Percentiles rank a stretch among this genome's conserved stretches.
These are phyloP conservation scores for Xanthorhoe spadicearia DNA, from an alignment of 2,888 invertebrate species.

Conservation along the genomic window DNA sequence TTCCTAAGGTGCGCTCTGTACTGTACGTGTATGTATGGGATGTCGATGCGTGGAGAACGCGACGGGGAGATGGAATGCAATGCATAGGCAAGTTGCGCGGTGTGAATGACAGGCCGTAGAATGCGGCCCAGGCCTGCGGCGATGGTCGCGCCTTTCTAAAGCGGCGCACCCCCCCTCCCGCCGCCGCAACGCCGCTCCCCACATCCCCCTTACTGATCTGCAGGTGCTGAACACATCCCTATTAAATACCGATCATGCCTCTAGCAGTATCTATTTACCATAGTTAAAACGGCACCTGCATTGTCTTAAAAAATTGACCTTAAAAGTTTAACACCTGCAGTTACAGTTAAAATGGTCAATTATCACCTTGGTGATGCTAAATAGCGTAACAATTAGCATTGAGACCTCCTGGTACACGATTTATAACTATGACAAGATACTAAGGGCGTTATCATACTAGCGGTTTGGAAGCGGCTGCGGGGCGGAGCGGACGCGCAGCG, in stretches of 20 bases:
- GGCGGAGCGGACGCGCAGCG: too few species aligned
- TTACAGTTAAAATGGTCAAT: slow-evolving; percentile 65
- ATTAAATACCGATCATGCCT: slow-evolving; percentile 84
- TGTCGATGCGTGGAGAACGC: slow-evolving; percentile 70
- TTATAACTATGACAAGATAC: slow-evolving; percentile 23
- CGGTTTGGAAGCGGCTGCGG: too few species aligned
- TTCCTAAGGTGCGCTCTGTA: slow-evolving; percentile 66
- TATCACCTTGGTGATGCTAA: slow-evolving; percentile 56
- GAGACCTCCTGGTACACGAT: slow-evolving; percentile 35
- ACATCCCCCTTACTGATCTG: slow-evolving; percentile 71
- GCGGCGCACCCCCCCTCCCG: slow-evolving; percentile 74
- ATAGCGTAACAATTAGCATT: slow-evolving; percentile 53
- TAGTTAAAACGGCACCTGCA: slow-evolving; percentile 78
- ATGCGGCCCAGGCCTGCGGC: slow-evolving; percentile 84
- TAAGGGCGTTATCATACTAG: too few species aligned
- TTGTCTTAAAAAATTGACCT: slow-evolving; percentile 77
- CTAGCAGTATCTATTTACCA: slow-evolving; percentile 80
- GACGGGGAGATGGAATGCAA: slow-evolving; percentile 82
- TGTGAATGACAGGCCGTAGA: slow-evolving; percentile 85
- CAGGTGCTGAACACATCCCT: slow-evolving; percentile 83
- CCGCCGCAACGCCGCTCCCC: slow-evolving; percentile 60
- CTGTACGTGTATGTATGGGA: slow-evolving; percentile 59
- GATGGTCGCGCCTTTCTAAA: slow-evolving; percentile 85
- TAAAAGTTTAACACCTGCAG: slow-evolving; percentile 72
- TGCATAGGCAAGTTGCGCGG: slow-evolving; percentile 84